phyloP scores from a whole-genome alignment of 2,888 invertebrate species.

The Drosophila ezoana region DNA sequence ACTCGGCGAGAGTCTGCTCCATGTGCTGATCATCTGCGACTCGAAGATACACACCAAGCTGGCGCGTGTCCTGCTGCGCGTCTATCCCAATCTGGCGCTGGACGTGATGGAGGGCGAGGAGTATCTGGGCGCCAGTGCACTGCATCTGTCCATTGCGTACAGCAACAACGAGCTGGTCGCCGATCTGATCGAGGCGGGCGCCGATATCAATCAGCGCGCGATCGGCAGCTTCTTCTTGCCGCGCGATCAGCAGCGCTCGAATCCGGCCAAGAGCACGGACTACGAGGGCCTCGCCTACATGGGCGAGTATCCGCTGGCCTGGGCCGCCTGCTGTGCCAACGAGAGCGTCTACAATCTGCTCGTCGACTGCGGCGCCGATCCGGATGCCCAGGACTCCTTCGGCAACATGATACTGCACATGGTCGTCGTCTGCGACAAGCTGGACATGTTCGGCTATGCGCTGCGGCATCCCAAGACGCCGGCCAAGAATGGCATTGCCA shows the following conservation, averaged over 20 bases:
- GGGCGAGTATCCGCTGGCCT: constrained; percentile 98
- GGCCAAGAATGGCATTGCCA: constrained; percentile 96
- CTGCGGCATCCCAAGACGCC: constrained; percentile 96
- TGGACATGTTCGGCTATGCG: constrained; percentile 99
- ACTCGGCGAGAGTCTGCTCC: constrained; percentile 96
- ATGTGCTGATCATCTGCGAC: constrained; percentile 97
- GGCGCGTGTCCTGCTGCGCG: constrained; percentile 94
- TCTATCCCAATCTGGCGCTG: constrained; percentile 95
- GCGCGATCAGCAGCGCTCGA: constrained; percentile 94
- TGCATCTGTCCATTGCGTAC: constrained; percentile 98
- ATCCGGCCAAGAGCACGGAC: constrained; percentile 93
- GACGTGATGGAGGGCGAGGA: constrained; percentile 99
- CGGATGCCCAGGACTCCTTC: constrained; percentile 97
- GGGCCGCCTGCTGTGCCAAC: constrained; percentile 98
- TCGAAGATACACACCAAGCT: constrained; percentile 90
- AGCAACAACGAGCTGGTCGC: constrained; percentile 98
- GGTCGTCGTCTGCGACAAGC: constrained; percentile 98
- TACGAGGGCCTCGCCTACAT: constrained; percentile 98
- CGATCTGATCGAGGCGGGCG: constrained; percentile 96
- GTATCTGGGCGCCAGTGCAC: constrained; percentile 96
- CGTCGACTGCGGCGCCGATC: constrained; percentile 96
- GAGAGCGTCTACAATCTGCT: constrained; percentile 98
- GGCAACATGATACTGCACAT: constrained; percentile 99
- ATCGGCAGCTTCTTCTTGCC: constrained; percentile 98
- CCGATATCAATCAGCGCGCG: constrained; percentile 96